Evolutionary conservation across 2,888 invertebrate genomes (phyloP).

Genomic region (Heliconius sara): DNA sequence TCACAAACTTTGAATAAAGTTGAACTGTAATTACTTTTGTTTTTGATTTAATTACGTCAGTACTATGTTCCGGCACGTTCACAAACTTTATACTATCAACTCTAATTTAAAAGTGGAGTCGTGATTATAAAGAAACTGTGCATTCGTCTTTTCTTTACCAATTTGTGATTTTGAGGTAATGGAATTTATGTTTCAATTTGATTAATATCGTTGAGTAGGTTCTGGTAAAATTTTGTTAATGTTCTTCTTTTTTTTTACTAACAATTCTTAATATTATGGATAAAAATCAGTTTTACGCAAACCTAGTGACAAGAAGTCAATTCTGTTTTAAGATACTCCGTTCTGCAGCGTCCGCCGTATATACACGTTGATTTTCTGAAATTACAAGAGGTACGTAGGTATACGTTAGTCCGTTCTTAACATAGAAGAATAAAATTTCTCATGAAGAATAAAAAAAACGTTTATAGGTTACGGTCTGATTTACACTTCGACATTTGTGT

Average conservation of each 20-base stretch:
- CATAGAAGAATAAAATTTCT: no score
- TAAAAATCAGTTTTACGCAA: background rate
- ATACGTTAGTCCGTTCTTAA: no score
- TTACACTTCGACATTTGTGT: conserved; percentile 21
- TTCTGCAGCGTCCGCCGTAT: background rate
- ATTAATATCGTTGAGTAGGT: background rate
- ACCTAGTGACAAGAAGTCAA: no score
- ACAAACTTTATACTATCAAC: conserved; percentile 30
- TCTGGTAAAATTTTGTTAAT: background rate
- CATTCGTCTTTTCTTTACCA: background rate
- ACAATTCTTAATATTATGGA: background rate
- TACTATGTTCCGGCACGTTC: conserved; percentile 42
- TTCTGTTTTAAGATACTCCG: background rate
- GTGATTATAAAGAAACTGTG: conserved; percentile 24
- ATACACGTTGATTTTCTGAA: no score
- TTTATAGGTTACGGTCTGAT: conserved; percentile 23
- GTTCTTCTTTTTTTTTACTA: background rate
- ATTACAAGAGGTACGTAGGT: no score
- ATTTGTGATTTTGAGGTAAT: background rate
- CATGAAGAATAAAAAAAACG: background rate
- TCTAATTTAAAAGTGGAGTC: conserved; percentile 32
- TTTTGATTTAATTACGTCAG: conserved; percentile 44
- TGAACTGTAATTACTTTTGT: conserved; percentile 45
- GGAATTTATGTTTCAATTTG: conserved; percentile 1
- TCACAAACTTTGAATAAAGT: conserved; percentile 41